Conservation (phyloP, 2,797 vertebrate species). For the Sarcoramphus papa region DNA sequence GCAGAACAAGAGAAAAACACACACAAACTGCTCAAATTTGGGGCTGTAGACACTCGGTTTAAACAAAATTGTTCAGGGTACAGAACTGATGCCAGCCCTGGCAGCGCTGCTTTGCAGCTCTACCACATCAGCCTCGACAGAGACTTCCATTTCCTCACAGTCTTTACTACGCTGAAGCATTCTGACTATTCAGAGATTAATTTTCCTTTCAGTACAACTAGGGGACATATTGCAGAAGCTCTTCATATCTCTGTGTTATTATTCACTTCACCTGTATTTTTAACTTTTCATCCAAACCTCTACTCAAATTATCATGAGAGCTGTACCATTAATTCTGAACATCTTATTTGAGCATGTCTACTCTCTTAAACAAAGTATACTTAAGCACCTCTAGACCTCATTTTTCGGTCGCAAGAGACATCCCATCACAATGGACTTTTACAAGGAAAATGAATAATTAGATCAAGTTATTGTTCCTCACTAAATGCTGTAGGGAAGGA, state of each 20-base stretch:
- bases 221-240: neutral
- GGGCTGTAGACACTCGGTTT: accelerated
- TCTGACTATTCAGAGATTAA: neutral
- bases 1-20: neutral
- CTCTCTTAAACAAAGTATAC: conserved; percentile 45
- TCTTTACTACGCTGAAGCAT: neutral
- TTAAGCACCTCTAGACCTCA: conserved; percentile 37
- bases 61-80: accelerated
- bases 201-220: neutral
- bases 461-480: neutral
- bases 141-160: neutral
- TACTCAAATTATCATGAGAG: conserved; percentile 47
- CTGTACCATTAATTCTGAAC: conserved; percentile 53
- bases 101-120: neutral
- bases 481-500: neutral
- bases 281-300: conserved; percentile 51
- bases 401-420: neutral
- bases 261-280: conserved; percentile 39
- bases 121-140: neutral
- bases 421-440: neutral
- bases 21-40: accelerated
- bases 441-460: conserved; percentile 25
- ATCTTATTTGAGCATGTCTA: conserved; percentile 19
- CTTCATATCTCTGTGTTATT: neutral
- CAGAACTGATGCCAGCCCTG: neutral